These are phyloP conservation scores for Sphinx pinastri DNA, from an alignment of 2,888 invertebrate genomes.

Conservation along the genomic window DNA sequence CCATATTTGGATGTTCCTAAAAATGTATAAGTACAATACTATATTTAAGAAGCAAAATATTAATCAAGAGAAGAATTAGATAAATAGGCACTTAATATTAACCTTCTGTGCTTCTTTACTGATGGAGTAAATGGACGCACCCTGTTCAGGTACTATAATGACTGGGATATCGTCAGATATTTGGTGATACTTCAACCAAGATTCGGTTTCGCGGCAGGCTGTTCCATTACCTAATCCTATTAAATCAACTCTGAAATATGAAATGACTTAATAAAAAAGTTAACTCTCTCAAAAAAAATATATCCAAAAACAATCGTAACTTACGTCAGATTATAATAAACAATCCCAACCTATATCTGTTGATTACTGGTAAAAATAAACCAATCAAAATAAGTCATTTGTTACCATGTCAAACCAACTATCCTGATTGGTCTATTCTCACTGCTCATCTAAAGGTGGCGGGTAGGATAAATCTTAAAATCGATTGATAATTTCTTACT, in stretches of 20 bases:
- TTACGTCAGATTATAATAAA: too few relatives aligned
- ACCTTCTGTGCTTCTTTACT: conserved; percentile 91
- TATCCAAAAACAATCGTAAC: too few relatives aligned
- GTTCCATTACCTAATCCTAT: conserved; percentile 96
- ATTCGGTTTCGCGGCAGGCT: conserved; percentile 94
- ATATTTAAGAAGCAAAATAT: background rate
- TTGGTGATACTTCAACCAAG: conserved; percentile 85
- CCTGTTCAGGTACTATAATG: conserved; percentile 94
- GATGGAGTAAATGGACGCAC: conserved; percentile 96
- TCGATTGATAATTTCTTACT: conserved; percentile 61
- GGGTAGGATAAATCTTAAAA: too few relatives aligned
- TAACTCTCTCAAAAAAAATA: too few relatives aligned
- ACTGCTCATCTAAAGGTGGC: too few relatives aligned
- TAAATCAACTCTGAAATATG: conserved; percentile 86
- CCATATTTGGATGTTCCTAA: conserved; percentile 92
- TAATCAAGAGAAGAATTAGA: conserved; percentile 21
- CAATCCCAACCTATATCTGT: too few relatives aligned
- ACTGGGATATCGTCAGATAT: conserved; percentile 85
- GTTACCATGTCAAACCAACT: too few relatives aligned
- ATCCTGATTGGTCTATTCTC: too few relatives aligned
- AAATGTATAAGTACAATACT: conserved; percentile 19
- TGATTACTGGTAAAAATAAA: too few relatives aligned
- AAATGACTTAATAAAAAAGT: too few relatives aligned
- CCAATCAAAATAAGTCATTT: too few relatives aligned
- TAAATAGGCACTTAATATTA: conserved; percentile 33